Evolutionary conservation across 1,140 invertebrate genomes (phyloP).

Genomic region (Episyrphus balteatus): DNA sequence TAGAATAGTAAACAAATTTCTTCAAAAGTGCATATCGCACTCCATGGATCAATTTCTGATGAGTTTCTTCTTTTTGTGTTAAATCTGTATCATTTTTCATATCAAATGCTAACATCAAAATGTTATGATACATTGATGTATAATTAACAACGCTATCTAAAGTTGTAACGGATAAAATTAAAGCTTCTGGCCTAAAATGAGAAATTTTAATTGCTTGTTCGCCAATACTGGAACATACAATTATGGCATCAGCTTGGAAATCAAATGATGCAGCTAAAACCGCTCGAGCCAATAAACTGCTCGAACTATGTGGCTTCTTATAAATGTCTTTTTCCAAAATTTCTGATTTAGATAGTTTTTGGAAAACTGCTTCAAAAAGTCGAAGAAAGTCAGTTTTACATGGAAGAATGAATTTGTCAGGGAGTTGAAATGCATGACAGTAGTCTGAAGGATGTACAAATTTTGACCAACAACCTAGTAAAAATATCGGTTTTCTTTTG

Average conservation of each 20-base stretch:
- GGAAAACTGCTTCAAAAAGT: slow-evolving; percentile 17
- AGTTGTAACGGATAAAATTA: slow-evolving; percentile 23
- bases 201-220: slow-evolving; percentile 28
- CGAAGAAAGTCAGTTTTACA: slow-evolving; percentile 15
- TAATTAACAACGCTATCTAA: slow-evolving; percentile 26
- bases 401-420: slow-evolving; percentile 23
- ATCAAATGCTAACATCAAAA: slow-evolving; percentile 15
- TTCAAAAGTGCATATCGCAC: too few relatives aligned
- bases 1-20: too few relatives aligned
- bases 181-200: slow-evolving; percentile 20
- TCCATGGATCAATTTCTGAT: too few relatives aligned
- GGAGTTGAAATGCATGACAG: slow-evolving; percentile 22
- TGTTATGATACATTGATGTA: slow-evolving; percentile 20
- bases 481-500: slow-evolving; percentile 23
- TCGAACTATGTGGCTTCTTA: slow-evolving; percentile 24
- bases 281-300: slow-evolving; percentile 19
- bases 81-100: too few relatives aligned
- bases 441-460: slow-evolving; percentile 20
- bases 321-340: slow-evolving; percentile 14
- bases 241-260: slow-evolving; percentile 16
- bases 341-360: slow-evolving; percentile 11
- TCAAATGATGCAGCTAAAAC: slow-evolving; percentile 20
- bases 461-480: slow-evolving; percentile 9
- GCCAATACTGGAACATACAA: slow-evolving; percentile 20
- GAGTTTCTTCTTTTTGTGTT: too few relatives aligned